A percentile compares a stretch with the other conserved stretches of the same genome.
phyloP scores from a whole-genome alignment of 2,113 vertebrate species.

The Isichthys henryi region DNA sequence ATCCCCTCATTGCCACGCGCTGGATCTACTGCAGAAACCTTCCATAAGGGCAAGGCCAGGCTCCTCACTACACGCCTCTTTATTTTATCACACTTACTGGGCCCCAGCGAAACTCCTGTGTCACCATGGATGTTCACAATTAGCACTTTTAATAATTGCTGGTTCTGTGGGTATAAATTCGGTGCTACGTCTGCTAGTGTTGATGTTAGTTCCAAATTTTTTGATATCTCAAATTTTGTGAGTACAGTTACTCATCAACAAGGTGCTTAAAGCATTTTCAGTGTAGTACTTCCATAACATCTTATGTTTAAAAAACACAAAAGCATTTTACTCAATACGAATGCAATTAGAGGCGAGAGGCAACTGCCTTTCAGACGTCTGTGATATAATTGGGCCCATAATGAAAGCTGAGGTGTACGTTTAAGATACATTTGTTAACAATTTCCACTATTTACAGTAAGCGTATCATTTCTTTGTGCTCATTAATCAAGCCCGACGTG shows the following conservation, averaged over 20 bases:
- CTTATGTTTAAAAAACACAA: not conserved
- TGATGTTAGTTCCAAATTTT: not conserved
- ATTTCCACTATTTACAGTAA: slow-evolving; percentile 70
- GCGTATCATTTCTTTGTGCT: slow-evolving; percentile 56
- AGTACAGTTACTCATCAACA: not conserved
- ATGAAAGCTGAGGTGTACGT: slow-evolving; percentile 69
- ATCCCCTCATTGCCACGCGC: not conserved
- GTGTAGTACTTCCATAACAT: not conserved
- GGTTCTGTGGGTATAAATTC: not conserved
- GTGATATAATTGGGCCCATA: slow-evolving; percentile 51
- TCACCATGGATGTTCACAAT: not conserved
- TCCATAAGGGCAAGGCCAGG: not conserved
- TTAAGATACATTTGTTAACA: slow-evolving; percentile 71
- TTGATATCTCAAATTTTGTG: not conserved
- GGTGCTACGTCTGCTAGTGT: not conserved
- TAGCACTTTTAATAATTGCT: not conserved
- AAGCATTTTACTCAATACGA: slow-evolving; percentile 26
- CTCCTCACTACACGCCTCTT: not conserved
- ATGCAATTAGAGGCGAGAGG: slow-evolving; percentile 62
- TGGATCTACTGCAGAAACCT: not conserved
- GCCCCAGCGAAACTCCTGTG: not conserved
- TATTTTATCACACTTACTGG: not conserved
- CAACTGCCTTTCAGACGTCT: slow-evolving; percentile 52
- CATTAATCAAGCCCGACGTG: slow-evolving; percentile 63
- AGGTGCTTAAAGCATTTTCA: not conserved